Conservation (phyloP, 2,113 vertebrate species). For the Ramphastos sulfuratus region DNA sequence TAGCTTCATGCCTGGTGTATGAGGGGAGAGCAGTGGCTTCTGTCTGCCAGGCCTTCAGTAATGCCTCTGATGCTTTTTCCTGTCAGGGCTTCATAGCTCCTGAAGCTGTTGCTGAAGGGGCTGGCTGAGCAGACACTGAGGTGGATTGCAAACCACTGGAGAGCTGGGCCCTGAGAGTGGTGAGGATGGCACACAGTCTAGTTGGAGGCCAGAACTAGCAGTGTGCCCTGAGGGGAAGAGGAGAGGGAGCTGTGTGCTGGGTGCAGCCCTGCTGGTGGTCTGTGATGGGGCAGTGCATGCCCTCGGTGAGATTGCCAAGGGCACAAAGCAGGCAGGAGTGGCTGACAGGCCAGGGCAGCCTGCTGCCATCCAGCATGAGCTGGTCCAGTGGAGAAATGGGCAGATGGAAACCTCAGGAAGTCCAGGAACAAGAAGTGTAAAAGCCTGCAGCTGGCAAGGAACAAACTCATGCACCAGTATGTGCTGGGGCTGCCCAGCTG, state of each 20-base stretch:
- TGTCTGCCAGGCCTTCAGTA: not conserved
- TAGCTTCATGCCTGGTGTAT: not conserved
- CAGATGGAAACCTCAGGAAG: not conserved
- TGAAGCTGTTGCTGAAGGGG: not conserved
- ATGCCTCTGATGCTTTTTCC: not conserved
- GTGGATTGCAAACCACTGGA: not conserved
- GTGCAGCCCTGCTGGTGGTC: not conserved
- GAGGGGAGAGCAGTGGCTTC: not conserved
- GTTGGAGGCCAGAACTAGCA: not conserved
- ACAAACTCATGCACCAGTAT: not conserved
- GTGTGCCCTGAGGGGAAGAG: not conserved
- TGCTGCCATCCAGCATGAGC: not conserved
- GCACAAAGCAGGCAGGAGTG: not conserved
- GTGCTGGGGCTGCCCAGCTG: not conserved
- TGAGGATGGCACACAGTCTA: not conserved
- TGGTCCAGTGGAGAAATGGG: not conserved
- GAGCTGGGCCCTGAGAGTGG: not conserved
- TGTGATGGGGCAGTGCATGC: not conserved
- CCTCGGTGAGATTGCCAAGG: not conserved
- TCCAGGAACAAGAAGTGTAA: not conserved
- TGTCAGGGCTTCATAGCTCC: not conserved
- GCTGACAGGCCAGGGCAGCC: not conserved
- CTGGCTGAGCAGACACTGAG: not conserved
- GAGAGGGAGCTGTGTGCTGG: too few species aligned
- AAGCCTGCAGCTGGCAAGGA: not conserved